Evolutionary conservation across 2,113 vertebrate genomes (phyloP).

Genomic region (Pseudopipra pipra): DNA sequence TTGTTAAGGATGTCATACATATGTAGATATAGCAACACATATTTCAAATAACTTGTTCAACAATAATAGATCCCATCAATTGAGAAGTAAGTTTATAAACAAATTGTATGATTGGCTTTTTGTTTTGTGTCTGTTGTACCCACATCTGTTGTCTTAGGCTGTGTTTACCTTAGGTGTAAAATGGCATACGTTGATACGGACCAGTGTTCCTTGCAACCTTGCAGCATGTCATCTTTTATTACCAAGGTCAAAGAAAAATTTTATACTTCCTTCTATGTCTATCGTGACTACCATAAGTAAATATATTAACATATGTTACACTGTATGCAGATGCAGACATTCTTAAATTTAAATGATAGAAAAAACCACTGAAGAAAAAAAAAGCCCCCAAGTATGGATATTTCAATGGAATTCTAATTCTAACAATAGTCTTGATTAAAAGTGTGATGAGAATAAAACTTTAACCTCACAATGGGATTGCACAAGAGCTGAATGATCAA

Average conservation of each 20-base stretch:
- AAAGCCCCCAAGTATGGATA: background rate
- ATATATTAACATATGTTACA: background rate
- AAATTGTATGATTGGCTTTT: background rate
- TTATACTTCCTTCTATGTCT: background rate
- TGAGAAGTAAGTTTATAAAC: background rate
- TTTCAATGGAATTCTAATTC: conserved; percentile 6
- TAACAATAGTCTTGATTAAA: conserved; percentile 51
- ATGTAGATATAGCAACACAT: background rate
- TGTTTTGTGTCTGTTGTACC: background rate
- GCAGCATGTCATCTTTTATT: background rate
- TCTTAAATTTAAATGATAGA: background rate
- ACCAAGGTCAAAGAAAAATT: conserved; percentile 4
- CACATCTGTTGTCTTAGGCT: background rate
- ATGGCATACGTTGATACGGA: background rate
- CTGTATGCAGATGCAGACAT: background rate
- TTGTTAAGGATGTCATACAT: background rate
- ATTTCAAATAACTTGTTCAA: background rate
- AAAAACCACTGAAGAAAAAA: background rate
- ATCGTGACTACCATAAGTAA: background rate
- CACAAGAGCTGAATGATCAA: conserved; percentile 38
- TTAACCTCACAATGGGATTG: conserved; percentile 7
- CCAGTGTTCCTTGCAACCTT: background rate
- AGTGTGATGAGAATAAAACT: background rate
- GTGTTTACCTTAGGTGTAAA: background rate
- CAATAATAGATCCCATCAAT: background rate